Evolutionary conservation across 2,113 vertebrate species (phyloP).

Genomic region (Trochalopteron elliotii): DNA sequence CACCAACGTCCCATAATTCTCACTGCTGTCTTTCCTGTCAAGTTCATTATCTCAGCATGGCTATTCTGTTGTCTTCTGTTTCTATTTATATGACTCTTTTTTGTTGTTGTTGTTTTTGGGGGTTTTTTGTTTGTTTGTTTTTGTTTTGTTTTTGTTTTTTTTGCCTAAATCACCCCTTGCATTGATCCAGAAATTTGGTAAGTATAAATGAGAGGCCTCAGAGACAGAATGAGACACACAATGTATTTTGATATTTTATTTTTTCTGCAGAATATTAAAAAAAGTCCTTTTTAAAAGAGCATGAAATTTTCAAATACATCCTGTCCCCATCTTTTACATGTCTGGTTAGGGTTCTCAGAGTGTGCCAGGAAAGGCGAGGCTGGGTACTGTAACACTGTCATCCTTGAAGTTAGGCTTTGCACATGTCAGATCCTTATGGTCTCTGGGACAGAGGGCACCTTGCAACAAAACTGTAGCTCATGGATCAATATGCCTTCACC

Average conservation of each 20-base stretch:
- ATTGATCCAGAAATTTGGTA: not conserved
- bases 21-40: not conserved
- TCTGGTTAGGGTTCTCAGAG: not conserved
- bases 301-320: not conserved
- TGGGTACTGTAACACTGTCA: not conserved
- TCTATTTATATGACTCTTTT: not conserved
- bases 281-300: not conserved
- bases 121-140: too few species aligned
- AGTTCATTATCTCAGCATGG: not conserved
- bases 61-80: not conserved
- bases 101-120: not conserved
- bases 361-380: not conserved
- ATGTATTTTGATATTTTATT: not conserved
- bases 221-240: not conserved
- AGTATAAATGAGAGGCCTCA: not conserved
- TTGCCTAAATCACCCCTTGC: not conserved
- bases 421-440: fast-evolving
- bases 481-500: not conserved
- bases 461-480: not conserved
- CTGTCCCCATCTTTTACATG: not conserved
- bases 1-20: not conserved
- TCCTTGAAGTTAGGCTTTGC: not conserved
- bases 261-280: not conserved
- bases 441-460: not conserved
- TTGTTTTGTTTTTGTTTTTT: not conserved